These are phyloP conservation scores for Sphaeramia orbicularis DNA, from an alignment of 2,797 vertebrate genomes.

Conservation along the genomic window DNA sequence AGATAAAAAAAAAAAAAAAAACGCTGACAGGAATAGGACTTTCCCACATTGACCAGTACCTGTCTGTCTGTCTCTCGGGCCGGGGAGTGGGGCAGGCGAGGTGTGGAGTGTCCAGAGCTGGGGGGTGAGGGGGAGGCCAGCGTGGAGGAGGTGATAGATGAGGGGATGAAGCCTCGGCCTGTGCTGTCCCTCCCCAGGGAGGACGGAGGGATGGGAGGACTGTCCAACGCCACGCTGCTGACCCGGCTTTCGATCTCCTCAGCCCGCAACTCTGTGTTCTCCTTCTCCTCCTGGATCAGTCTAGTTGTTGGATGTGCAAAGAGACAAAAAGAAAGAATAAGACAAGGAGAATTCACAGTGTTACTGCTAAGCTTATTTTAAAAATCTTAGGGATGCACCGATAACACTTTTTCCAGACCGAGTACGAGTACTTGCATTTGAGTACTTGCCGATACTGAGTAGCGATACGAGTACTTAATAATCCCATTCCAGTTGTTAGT, in stretches of 20 bases:
- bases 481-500: too few species aligned
- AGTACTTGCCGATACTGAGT: too few species aligned
- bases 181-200: slow-evolving; percentile 84
- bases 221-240: slow-evolving; percentile 90
- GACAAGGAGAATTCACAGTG: too few species aligned
- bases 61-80: slow-evolving; percentile 89
- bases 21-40: slow-evolving; percentile 7
- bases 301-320: too few species aligned
- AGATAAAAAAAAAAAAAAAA: slow-evolving; percentile 25
- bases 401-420: too few species aligned
- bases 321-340: too few species aligned
- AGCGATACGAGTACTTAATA: too few species aligned
- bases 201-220: slow-evolving; percentile 80
- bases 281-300: slow-evolving; percentile 95
- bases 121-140: slow-evolving; percentile 92
- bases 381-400: too few species aligned
- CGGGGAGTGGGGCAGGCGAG: slow-evolving; percentile 90
- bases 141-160: slow-evolving; percentile 92
- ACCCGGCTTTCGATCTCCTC: slow-evolving; percentile 94
- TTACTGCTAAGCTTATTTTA: too few species aligned
- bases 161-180: slow-evolving; percentile 89
- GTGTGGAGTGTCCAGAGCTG: slow-evolving; percentile 93
- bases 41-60: slow-evolving; percentile 58
- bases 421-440: too few species aligned
- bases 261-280: slow-evolving; percentile 92